Percentiles rank a stretch among this genome's conserved stretches.
These are phyloP conservation scores for Cryptocheilus praepositus DNA, from an alignment of 2,888 invertebrate genomes.

Conservation along the genomic window DNA sequence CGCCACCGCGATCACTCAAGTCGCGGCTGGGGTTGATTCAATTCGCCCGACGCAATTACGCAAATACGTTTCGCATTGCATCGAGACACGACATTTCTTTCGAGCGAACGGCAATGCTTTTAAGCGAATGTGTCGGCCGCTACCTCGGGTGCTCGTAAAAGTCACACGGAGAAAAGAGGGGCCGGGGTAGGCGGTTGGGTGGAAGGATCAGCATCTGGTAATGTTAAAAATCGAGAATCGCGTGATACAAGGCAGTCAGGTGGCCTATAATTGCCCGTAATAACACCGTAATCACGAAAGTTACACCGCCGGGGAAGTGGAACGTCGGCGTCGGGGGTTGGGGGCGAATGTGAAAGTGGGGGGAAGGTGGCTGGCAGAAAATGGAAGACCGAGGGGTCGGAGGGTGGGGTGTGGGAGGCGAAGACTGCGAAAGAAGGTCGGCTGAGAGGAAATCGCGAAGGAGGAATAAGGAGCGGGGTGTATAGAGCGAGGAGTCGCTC, in stretches of 20 bases:
- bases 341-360: neutral
- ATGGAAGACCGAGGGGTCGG: no score
- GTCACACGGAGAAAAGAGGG: no score
- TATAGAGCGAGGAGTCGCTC: neutral
- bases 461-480: neutral
- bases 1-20: no score
- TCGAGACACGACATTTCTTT: no score
- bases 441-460: slow-evolving; percentile 4
- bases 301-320: slow-evolving; percentile 46
- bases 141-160: no score
- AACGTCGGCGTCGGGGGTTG: slow-evolving; percentile 6
- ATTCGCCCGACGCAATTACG: no score
- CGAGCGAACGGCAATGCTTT: no score
- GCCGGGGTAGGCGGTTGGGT: neutral
- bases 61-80: no score
- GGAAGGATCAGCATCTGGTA: slow-evolving; percentile 28
- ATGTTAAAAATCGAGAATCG: slow-evolving; percentile 47
- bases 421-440: slow-evolving; percentile 3
- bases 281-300: slow-evolving; percentile 60
- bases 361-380: no score
- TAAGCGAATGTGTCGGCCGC: no score
- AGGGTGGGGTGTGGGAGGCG: slow-evolving; percentile 15
- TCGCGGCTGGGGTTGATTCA: no score
- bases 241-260: slow-evolving; percentile 54
- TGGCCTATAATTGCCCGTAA: slow-evolving; percentile 58